Percentiles rank a stretch among this genome's conserved stretches.
Conservation (phyloP, 2,113 vertebrate genomes). For the Ptilorrhoa leucosticta region DNA sequence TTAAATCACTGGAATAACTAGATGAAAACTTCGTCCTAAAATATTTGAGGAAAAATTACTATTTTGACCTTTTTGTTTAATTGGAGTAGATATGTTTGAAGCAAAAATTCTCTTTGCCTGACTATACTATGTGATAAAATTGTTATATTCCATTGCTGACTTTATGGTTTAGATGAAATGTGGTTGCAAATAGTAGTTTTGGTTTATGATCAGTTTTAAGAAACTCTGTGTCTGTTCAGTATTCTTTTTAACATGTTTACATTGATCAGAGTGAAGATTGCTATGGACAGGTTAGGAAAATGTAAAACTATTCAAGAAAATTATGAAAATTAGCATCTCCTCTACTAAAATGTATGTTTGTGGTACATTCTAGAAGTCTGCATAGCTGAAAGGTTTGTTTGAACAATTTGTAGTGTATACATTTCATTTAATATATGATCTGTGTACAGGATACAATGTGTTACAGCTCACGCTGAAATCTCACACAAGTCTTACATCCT, state of each 20-base stretch:
- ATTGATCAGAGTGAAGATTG: background rate
- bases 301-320: background rate
- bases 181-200: background rate
- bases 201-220: background rate
- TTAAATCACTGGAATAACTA: background rate
- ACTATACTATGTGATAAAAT: background rate
- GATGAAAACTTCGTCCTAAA: background rate
- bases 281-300: background rate
- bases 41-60: background rate
- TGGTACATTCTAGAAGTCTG: background rate
- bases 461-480: background rate
- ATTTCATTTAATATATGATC: background rate
- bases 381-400: background rate
- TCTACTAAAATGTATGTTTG: background rate
- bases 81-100: background rate
- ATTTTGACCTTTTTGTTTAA: background rate
- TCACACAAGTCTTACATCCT: background rate
- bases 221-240: background rate
- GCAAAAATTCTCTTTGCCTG: background rate
- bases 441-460: background rate
- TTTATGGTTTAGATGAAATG: background rate
- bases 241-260: background rate
- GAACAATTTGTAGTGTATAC: background rate
- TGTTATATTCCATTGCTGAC: background rate
- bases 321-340: background rate